These are phyloP conservation scores for Festucalex cinctus DNA, from an alignment of 2,113 vertebrate genomes.

Conservation along the genomic window DNA sequence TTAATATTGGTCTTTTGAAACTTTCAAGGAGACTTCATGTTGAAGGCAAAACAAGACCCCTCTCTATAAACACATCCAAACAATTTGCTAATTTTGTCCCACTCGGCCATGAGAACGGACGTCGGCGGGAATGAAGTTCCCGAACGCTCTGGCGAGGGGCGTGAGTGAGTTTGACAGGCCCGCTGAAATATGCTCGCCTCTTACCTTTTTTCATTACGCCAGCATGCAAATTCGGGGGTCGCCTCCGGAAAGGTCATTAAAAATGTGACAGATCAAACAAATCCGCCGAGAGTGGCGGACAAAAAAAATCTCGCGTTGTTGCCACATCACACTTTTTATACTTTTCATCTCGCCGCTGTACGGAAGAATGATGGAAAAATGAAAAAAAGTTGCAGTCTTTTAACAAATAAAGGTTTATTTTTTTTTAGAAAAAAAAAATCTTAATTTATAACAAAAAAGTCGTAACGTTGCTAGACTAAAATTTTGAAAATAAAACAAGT, in stretches of 20 bases:
- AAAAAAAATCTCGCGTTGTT: constrained; percentile 40
- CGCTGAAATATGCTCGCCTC: constrained; percentile 69
- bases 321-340: constrained; percentile 26
- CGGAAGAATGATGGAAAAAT: not conserved
- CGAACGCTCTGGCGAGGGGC: constrained; percentile 64
- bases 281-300: constrained; percentile 32
- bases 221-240: constrained; percentile 67
- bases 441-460: too few species aligned
- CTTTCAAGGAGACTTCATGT: constrained; percentile 67
- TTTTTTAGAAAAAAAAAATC: too few species aligned
- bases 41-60: constrained; percentile 7
- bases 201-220: constrained; percentile 72
- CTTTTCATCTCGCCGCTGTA: not conserved
- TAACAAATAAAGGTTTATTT: not conserved
- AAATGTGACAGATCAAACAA: constrained; percentile 67
- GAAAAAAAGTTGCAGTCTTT: not conserved
- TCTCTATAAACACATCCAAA: constrained; percentile 59
- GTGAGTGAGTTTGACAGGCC: constrained; percentile 73
- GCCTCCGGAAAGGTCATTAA: constrained; percentile 62
- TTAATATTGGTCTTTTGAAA: constrained; percentile 19
- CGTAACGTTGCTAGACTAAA: too few species aligned
- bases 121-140: constrained; percentile 61
- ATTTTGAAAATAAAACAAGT: not conserved
- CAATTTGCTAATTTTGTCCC: constrained; percentile 67
- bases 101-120: constrained; percentile 45